Conservation (phyloP, 2,888 invertebrate genomes). For the Pediacus dermestoides region DNA sequence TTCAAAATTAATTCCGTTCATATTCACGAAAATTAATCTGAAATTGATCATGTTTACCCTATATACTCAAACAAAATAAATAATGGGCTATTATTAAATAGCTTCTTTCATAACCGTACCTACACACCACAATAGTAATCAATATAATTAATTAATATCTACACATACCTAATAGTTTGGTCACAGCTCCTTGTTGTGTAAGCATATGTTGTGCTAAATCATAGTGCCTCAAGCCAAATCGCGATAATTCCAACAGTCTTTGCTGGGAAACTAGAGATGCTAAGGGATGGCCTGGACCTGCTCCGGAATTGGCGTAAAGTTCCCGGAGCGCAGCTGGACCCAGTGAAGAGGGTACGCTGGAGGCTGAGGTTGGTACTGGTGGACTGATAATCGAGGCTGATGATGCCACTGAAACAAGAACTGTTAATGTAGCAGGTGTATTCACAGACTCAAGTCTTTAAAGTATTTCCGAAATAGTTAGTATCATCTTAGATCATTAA, state of each 20-base stretch:
- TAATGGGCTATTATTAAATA: no score
- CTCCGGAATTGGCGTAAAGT: conserved; percentile 44
- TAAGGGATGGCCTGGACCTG: conserved; percentile 59
- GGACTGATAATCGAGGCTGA: conserved; percentile 27
- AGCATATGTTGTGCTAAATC: conserved; percentile 89
- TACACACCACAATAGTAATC: conserved; percentile 1
- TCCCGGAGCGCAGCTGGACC: conserved; percentile 49
- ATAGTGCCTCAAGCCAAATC: conserved; percentile 80
- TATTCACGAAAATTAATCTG: no score
- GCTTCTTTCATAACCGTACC: conserved; percentile 3
- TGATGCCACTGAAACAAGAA: conserved; percentile 29
- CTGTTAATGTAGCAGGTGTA: no score
- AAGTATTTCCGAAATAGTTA: no score
- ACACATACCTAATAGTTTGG: conserved; percentile 81
- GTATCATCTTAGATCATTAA: no score
- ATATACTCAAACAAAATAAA: no score
- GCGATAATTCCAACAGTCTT: conserved; percentile 74
- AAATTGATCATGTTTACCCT: no score
- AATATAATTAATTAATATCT: not conserved
- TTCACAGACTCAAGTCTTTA: no score
- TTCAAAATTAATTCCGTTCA: no score
- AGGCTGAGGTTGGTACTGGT: conserved; percentile 51
- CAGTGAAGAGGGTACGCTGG: conserved; percentile 38
- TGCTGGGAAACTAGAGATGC: conserved; percentile 75
- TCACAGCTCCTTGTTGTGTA: conserved; percentile 87